Conservation (phyloP, 2,797 vertebrate species). For the Melanotaenia boesemani region DNA sequence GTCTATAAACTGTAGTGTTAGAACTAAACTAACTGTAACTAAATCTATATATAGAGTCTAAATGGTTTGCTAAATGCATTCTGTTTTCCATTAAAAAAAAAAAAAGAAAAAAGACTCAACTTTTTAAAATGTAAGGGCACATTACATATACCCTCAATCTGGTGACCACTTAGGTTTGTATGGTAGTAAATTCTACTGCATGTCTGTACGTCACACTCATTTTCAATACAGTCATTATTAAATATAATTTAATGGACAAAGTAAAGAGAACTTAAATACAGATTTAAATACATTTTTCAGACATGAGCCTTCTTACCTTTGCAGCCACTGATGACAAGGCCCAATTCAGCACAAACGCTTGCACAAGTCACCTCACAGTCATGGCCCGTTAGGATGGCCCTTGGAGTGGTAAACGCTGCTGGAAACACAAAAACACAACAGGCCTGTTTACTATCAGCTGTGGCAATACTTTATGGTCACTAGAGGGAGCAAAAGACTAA, state of each 20-base stretch:
- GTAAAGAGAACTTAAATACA: background rate
- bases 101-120: background rate
- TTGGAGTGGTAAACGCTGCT: conserved; percentile 91
- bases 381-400: conserved; percentile 94
- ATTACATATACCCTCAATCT: background rate
- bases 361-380: conserved; percentile 96
- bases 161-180: background rate
- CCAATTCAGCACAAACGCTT: conserved; percentile 94
- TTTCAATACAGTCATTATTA: background rate
- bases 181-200: background rate
- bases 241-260: background rate
- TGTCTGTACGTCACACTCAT: background rate
- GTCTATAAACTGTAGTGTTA: background rate
- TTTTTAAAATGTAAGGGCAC: background rate
- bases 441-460: background rate
- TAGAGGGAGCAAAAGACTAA: conserved; percentile 50
- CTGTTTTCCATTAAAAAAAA: background rate
- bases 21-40: background rate
- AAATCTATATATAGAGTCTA: no score
- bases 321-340: conserved; percentile 95
- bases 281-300: background rate
- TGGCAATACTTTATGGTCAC: conserved; percentile 34
- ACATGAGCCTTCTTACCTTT: conserved; percentile 84
- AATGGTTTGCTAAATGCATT: background rate
- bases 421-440: conserved; percentile 48